Evolutionary conservation across 1,140 invertebrate species (phyloP).

Genomic region (Harpegnathos saltator): DNA sequence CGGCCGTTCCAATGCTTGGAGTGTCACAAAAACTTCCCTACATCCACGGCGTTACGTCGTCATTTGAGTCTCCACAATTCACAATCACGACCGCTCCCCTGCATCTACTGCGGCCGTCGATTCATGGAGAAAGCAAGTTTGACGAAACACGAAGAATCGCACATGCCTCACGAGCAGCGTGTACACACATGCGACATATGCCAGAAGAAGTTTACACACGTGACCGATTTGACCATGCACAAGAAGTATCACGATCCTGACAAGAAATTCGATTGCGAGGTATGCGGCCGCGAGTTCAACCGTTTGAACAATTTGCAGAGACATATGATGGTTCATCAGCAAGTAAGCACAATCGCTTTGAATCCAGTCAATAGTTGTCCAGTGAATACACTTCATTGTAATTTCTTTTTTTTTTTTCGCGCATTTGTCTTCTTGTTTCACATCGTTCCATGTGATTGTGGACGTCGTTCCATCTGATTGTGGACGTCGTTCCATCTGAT

Average conservation of each 20-base stretch:
- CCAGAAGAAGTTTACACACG: constrained; percentile 81
- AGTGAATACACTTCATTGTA: no score
- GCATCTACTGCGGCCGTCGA: constrained; percentile 84
- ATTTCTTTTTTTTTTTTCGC: not conserved
- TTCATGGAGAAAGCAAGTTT: constrained; percentile 83
- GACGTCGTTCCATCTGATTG: not conserved
- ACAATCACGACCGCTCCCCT: constrained; percentile 82
- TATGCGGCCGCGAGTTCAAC: constrained; percentile 85
- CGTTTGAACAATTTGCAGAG: constrained; percentile 85
- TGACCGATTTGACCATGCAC: constrained; percentile 81
- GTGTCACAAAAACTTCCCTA: constrained; percentile 84
- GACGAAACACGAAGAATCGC: constrained; percentile 83
- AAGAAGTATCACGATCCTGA: constrained; percentile 85
- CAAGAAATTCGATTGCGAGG: constrained; percentile 85
- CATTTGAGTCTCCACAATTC: constrained; percentile 83
- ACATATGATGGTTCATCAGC: constrained; percentile 86
- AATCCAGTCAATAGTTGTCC: no score
- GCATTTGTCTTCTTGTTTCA: not conserved
- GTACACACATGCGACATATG: constrained; percentile 83
- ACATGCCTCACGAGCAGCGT: constrained; percentile 81
- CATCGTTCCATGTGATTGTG: not conserved
- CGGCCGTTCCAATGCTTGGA: constrained; percentile 84
- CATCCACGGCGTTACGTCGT: constrained; percentile 80
- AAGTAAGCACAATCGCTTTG: no score
- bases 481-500: not conserved